Evolutionary conservation across 2,888 invertebrate genomes (phyloP), one percentile per base, ranked within the genome.

Genomic region (Hypselothyrea guttata): DNA sequence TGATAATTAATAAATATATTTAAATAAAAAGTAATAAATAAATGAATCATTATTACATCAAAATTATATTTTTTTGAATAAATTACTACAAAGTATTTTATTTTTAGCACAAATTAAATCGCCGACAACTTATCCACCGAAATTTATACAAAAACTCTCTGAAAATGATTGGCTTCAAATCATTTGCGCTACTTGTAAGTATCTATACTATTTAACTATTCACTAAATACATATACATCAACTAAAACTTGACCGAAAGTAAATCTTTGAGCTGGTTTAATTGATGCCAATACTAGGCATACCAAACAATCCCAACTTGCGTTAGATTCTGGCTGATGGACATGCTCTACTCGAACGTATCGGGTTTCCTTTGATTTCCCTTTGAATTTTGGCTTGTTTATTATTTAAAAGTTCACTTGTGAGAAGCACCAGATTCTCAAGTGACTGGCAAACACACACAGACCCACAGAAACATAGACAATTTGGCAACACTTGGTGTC

Each of bases 81-180:
- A n/a, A n/a, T n/a, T n/a, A n/a, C n/a, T n/a, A n/a, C n/a, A n/a
- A n/a, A n/a, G n/a, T n/a, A n/a, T n/a, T n/a, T n/a, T n/a, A 34
- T 41, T 1, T 69, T 54, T 73, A 71, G 74, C 52, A 31, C 22
- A 16, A 28, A 47, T 9, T 18, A 34, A 37, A 42, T 30, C 12
- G 37, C 40, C 56, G 52, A 53, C 51, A 48, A 69, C n/a, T 30
- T 40, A 37, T 22, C 46, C 11, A 44, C 44, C 41, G 55, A 42
- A 58, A 56, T 64, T 59, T 31, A 40, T 34, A 54, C 30, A 58
- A 13, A 51, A 47, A 57, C 22, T 40, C 13, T 7, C 59, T 57
- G n/a, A 84, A 68, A 53, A 85, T 85, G 85, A 71, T 78, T 73
- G 85, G 81, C 67, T 69, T 75, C 47, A 83, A 85, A 67, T 67